These are phyloP conservation scores for Astyanax mexicanus DNA, from an alignment of 2,797 vertebrate species.

Conservation along the genomic window DNA sequence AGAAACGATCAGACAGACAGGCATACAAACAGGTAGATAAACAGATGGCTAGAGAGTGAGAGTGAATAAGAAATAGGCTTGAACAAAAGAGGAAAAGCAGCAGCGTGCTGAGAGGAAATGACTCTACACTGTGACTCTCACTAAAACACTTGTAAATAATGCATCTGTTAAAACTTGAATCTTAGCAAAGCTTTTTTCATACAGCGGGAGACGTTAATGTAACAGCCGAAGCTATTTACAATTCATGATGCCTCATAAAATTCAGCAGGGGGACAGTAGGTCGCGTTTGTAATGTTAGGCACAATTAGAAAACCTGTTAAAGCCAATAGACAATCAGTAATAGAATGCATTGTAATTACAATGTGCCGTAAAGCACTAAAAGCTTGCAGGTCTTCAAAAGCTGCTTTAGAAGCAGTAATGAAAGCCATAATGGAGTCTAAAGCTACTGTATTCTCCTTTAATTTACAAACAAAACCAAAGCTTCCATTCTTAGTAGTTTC, in stretches of 20 bases:
- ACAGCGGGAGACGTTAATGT: neutral
- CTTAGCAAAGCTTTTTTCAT: slow-evolving; percentile 12
- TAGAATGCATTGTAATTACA: slow-evolving; percentile 24
- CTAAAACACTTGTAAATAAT: slow-evolving; percentile 17
- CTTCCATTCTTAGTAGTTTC: neutral
- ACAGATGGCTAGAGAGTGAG: slow-evolving; percentile 3
- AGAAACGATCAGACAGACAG: neutral
- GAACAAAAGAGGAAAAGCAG: slow-evolving; percentile 12
- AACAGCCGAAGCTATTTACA: neutral
- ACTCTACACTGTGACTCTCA: neutral
- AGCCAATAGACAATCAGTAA: slow-evolving; percentile 26
- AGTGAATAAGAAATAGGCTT: slow-evolving; percentile 8
- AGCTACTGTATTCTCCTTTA: neutral
- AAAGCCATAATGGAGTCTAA: neutral
- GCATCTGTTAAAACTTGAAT: slow-evolving; percentile 22
- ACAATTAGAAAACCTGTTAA: slow-evolving; percentile 19
- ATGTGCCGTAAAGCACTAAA: slow-evolving; percentile 44
- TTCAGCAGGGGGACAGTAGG: slow-evolving; percentile 9
- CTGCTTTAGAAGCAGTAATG: neutral
- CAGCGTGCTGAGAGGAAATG: slow-evolving; percentile 7
- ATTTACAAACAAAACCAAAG: neutral
- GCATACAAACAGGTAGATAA: neutral
- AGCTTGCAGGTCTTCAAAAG: neutral
- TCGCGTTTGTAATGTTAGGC: slow-evolving; percentile 7
- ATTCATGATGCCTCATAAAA: slow-evolving; percentile 38